Evolutionary conservation across 2,113 vertebrate species (phyloP).

Genomic region (Burhinus bistriatus): DNA sequence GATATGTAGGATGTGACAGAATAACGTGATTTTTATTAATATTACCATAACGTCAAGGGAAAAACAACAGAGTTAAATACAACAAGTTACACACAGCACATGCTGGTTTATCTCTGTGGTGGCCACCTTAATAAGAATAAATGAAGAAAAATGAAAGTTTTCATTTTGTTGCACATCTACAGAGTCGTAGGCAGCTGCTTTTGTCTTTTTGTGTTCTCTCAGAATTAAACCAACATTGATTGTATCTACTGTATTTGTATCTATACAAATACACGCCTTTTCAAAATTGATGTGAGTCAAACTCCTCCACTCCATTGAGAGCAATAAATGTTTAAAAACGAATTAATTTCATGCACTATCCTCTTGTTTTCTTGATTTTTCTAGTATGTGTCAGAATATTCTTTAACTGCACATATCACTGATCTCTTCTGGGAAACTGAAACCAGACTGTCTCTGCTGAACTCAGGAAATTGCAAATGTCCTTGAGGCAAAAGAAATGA

Average conservation of each 20-base stretch:
- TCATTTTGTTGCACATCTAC: not conserved
- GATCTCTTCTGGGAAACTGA: not conserved
- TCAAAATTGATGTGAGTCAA: not conserved
- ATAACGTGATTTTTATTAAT: not conserved
- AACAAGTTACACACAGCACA: not conserved
- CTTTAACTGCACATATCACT: not conserved
- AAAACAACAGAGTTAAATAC: not conserved
- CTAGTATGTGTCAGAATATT: not conserved
- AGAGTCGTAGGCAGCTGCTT: not conserved
- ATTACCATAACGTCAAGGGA: not conserved
- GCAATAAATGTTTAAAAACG: not conserved
- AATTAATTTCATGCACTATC: not conserved
- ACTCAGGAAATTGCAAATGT: slow-evolving; percentile 13
- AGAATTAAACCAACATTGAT: not conserved
- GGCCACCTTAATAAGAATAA: not conserved
- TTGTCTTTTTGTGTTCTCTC: not conserved
- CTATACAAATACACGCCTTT: not conserved
- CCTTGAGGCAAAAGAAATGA: not conserved
- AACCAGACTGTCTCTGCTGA: not conserved
- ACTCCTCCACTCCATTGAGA: not conserved
- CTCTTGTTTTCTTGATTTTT: not conserved
- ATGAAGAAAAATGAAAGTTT: not conserved
- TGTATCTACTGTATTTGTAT: not conserved
- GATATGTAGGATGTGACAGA: not conserved
- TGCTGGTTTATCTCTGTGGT: not conserved